Evolutionary conservation across 2,888 invertebrate species (phyloP).

Genomic region (Podabrus alpinus): DNA sequence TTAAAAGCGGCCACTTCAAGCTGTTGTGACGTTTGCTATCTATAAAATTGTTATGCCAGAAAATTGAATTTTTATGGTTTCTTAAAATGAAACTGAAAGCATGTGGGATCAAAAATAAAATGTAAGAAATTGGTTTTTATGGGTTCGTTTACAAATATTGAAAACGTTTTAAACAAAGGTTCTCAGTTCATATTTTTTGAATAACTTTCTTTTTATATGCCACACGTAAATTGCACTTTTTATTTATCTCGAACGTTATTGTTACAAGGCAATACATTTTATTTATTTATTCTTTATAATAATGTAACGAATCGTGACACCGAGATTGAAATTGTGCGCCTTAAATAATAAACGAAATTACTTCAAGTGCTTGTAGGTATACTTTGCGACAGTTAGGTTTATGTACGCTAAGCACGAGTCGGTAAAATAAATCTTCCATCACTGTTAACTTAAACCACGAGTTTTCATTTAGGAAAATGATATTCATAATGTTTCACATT

Average conservation of each 20-base stretch:
- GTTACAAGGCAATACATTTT: no score
- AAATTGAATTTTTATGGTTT: constrained; percentile 4
- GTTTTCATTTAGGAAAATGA: neutral
- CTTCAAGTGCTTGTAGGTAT: neutral
- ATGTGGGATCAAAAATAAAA: constrained; percentile 2
- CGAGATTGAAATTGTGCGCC: neutral
- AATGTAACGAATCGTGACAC: neutral
- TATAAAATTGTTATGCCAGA: constrained; percentile 2
- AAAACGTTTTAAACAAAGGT: neutral
- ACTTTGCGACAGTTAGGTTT: neutral
- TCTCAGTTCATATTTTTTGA: neutral
- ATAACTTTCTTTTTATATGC: neutral
- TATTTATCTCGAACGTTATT: neutral
- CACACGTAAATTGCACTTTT: neutral
- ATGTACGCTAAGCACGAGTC: neutral
- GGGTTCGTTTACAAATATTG: neutral
- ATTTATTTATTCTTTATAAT: neutral
- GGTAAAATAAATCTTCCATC: neutral
- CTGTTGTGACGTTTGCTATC: neutral
- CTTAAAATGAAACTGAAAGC: neutral
- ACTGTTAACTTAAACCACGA: neutral
- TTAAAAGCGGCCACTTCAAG: neutral
- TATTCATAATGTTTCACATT: neutral
- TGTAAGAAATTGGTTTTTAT: constrained; percentile 1
- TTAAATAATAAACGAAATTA: neutral